Conservation (phyloP, 2,797 vertebrate genomes). For the Hydrophis major region DNA sequence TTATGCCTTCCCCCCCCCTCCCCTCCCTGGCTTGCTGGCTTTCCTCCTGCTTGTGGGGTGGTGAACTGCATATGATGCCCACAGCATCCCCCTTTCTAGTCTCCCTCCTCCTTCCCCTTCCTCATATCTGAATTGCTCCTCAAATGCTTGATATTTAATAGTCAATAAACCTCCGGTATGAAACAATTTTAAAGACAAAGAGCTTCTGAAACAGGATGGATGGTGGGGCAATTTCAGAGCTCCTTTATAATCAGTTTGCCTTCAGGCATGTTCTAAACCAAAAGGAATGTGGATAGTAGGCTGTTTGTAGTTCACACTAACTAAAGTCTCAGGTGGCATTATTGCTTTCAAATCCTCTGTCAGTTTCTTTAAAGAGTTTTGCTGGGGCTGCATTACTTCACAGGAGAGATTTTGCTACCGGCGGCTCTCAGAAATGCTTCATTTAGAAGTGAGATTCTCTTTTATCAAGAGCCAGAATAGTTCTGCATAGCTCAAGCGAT, state of each 20-base stretch:
- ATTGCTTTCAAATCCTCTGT: slow-evolving; percentile 32
- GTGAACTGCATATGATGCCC: neutral
- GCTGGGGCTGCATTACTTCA: slow-evolving; percentile 23
- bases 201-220: slow-evolving; percentile 3
- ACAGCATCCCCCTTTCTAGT: too few species aligned
- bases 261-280: slow-evolving; percentile 39
- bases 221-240: slow-evolving; percentile 11
- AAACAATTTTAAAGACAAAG: slow-evolving; percentile 27
- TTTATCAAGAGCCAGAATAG: slow-evolving; percentile 27
- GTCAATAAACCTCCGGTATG: slow-evolving; percentile 12
- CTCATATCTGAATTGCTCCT: neutral
- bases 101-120: neutral
- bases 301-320: slow-evolving; percentile 36
- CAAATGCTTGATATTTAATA: neutral
- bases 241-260: slow-evolving; percentile 38
- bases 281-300: slow-evolving; percentile 31
- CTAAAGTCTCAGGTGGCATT: slow-evolving; percentile 19
- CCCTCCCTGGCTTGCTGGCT: neutral
- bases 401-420: neutral
- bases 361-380: slow-evolving; percentile 45
- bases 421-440: slow-evolving; percentile 24
- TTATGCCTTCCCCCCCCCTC: accelerated
- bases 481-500: slow-evolving; percentile 7
- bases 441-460: slow-evolving; percentile 39
- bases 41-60: neutral